Evolutionary conservation across 2,888 invertebrate species (phyloP).

Genomic region (Nymphalis urticae): DNA sequence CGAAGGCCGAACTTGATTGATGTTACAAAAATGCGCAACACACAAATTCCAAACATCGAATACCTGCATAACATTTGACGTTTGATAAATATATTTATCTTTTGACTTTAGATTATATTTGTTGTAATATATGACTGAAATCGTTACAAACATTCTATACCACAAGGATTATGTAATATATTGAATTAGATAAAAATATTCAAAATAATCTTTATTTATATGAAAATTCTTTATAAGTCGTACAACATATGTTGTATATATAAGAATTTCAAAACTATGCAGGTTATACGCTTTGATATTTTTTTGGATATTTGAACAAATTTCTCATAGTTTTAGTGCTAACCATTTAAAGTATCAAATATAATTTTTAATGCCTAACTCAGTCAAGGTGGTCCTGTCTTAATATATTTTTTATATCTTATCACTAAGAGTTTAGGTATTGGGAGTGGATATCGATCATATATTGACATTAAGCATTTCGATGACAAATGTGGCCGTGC

Average conservation of each 20-base stretch:
- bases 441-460: constrained; percentile 38
- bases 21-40: constrained; percentile 21
- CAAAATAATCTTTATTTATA: constrained; percentile 6
- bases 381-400: constrained; percentile 36
- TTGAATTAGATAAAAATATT: not conserved
- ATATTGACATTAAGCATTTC: constrained; percentile 45
- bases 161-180: not conserved
- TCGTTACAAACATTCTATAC: not conserved
- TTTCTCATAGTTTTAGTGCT: constrained; percentile 25
- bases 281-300: constrained; percentile 22
- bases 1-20: constrained; percentile 26
- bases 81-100: constrained; percentile 7
- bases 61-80: constrained; percentile 14
- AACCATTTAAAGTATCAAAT: constrained; percentile 32
- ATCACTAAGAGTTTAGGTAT: constrained; percentile 35
- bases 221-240: constrained; percentile 2
- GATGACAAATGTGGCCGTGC: constrained; percentile 45
- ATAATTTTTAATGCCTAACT: constrained; percentile 33
- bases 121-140: not conserved
- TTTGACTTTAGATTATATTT: not conserved
- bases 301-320: constrained; percentile 28
- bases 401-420: constrained; percentile 34
- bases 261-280: constrained; percentile 19
- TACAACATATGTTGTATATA: not conserved
- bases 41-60: constrained; percentile 12